phyloP scores from a whole-genome alignment of 1,140 invertebrate genomes.

The Anastatus disparis region DNA sequence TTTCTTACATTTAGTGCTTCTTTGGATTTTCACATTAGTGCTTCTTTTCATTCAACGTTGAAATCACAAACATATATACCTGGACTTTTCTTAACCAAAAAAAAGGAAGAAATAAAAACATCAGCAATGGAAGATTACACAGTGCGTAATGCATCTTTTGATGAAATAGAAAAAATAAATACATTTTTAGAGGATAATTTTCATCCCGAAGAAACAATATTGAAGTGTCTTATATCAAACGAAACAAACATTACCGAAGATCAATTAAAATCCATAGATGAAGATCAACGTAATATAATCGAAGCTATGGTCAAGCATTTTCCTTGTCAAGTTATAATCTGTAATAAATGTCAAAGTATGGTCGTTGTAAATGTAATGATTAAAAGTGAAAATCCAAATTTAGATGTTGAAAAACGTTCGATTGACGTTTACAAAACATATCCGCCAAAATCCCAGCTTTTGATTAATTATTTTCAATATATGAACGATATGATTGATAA shows the following conservation, averaged over 20 bases:
- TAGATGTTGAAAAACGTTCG: background rate
- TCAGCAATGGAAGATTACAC: background rate
- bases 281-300: slow-evolving; percentile 36
- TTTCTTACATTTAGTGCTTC: too few relatives aligned
- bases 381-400: slow-evolving; percentile 36
- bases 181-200: slow-evolving; percentile 32
- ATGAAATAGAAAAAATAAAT: slow-evolving; percentile 6
- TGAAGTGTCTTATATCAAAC: slow-evolving; percentile 28
- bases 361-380: slow-evolving; percentile 41
- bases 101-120: too few relatives aligned
- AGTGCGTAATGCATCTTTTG: background rate
- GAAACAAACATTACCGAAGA: background rate
- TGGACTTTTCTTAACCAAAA: too few relatives aligned
- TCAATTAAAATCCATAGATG: slow-evolving; percentile 14
- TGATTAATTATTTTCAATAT: slow-evolving; percentile 36
- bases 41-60: too few relatives aligned
- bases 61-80: too few relatives aligned
- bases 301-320: slow-evolving; percentile 18
- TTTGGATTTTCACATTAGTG: too few relatives aligned
- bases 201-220: slow-evolving; percentile 44
- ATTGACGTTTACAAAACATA: slow-evolving; percentile 18
- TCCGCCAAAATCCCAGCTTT: background rate
- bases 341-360: slow-evolving; percentile 25
- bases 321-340: slow-evolving; percentile 34
- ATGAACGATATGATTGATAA: slow-evolving; percentile 41